phyloP scores from a whole-genome alignment of 2,113 vertebrate genomes.

The Stegostoma tigrinum region DNA sequence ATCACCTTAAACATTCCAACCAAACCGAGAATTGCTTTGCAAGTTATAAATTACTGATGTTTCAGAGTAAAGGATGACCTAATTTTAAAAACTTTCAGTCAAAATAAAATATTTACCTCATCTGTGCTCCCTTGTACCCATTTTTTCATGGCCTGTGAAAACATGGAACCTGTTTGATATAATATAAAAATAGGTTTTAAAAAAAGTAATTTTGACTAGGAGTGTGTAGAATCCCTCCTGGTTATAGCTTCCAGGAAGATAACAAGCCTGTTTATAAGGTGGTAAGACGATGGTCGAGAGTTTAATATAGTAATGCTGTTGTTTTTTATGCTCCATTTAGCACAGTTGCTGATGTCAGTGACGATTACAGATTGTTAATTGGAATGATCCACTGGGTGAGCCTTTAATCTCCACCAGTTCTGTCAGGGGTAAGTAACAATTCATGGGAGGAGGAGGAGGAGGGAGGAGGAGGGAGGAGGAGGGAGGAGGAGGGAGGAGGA shows the following conservation, averaged over 20 bases:
- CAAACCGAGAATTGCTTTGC: not conserved
- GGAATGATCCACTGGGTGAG: not conserved
- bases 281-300: not conserved
- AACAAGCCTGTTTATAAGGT: not conserved
- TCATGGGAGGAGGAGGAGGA: not conserved
- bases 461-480: too few relatives aligned
- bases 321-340: not conserved
- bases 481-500: too few relatives aligned
- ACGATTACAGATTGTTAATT: not conserved
- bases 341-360: not conserved
- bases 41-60: not conserved
- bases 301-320: not conserved
- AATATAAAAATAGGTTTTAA: not conserved
- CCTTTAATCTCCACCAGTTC: not conserved
- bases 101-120: slow-evolving; percentile 57
- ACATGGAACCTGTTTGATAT: slow-evolving; percentile 69
- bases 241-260: not conserved
- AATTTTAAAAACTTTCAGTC: not conserved
- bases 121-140: slow-evolving; percentile 84
- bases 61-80: not conserved
- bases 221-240: not conserved
- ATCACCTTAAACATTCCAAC: not conserved
- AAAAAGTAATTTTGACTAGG: not conserved
- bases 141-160: slow-evolving; percentile 88
- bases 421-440: not conserved